These are phyloP conservation scores for Bombus superbus DNA, from an alignment of 1,140 invertebrate genomes.

Conservation along the genomic window DNA sequence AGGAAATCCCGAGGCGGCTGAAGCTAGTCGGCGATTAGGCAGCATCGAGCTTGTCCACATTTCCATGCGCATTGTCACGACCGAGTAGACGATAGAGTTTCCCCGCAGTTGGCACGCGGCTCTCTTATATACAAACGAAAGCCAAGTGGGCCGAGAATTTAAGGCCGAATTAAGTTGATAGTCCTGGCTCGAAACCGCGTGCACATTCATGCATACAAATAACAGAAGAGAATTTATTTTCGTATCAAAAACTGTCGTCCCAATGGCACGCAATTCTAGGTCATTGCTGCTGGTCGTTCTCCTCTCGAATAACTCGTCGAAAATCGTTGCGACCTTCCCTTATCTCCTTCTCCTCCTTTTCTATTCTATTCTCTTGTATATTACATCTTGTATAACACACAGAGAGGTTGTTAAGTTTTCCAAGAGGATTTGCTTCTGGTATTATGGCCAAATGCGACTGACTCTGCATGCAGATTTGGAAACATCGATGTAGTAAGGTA, in stretches of 20 bases:
- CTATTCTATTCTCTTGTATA: background rate
- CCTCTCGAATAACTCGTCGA: slow-evolving; percentile 25
- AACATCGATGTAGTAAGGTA: no score
- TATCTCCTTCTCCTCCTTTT: no score
- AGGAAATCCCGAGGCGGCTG: slow-evolving; percentile 27
- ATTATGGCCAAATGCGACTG: slow-evolving; percentile 23
- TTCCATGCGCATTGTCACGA: slow-evolving; percentile 49
- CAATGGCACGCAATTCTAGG: slow-evolving; percentile 18
- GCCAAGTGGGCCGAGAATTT: slow-evolving; percentile 65
- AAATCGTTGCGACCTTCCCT: slow-evolving; percentile 21
- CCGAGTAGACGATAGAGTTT: background rate
- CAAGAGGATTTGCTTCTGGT: background rate
- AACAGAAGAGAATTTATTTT: slow-evolving; percentile 15
- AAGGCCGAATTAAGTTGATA: slow-evolving; percentile 64
- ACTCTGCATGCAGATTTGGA: background rate
- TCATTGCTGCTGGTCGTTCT: slow-evolving; percentile 5
- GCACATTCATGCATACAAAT: slow-evolving; percentile 31
- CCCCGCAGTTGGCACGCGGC: slow-evolving; percentile 49
- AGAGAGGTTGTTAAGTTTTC: background rate
- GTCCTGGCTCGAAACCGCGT: background rate
- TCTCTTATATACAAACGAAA: slow-evolving; percentile 26
- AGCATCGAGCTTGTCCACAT: slow-evolving; percentile 37
- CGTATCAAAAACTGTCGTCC: slow-evolving; percentile 5
- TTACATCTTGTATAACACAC: background rate
- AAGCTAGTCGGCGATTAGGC: slow-evolving; percentile 27